Evolutionary conservation across 1,140 invertebrate species (phyloP).

Genomic region (Eurosta solidaginis): DNA sequence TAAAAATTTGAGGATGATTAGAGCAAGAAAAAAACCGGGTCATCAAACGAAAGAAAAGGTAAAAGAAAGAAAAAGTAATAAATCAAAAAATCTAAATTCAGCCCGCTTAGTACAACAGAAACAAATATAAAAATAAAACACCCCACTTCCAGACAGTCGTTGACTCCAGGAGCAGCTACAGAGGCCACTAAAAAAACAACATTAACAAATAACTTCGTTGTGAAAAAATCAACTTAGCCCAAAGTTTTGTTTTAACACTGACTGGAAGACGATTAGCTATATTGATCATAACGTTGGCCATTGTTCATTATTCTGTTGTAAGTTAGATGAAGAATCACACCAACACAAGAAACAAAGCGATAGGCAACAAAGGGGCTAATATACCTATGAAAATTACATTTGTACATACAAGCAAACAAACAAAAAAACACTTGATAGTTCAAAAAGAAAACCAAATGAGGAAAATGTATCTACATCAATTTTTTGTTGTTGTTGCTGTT

Average conservation of each 20-base stretch:
- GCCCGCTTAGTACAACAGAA: background rate
- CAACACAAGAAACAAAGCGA: conserved; percentile 26
- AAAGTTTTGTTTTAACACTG: background rate
- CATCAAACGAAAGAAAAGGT: no score
- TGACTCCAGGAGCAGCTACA: background rate
- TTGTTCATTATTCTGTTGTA: background rate
- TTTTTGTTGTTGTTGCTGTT: conserved; percentile 43
- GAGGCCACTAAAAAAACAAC: background rate
- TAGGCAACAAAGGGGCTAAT: conserved; percentile 27
- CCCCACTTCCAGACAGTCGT: background rate
- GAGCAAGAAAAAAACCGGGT: no score
- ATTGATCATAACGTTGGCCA: background rate
- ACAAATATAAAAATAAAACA: background rate
- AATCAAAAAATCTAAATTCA: background rate
- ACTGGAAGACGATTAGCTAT: background rate
- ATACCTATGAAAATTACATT: background rate
- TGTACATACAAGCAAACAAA: background rate
- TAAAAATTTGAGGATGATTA: no score
- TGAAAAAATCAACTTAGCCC: background rate
- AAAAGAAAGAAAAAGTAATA: background rate
- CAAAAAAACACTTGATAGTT: background rate
- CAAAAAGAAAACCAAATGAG: conserved; percentile 32
- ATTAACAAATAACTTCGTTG: background rate
- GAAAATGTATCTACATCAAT: conserved; percentile 57
- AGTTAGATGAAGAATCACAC: conserved; percentile 1